phyloP scores from a whole-genome alignment of 2,888 invertebrate genomes.

The Anoncus sp. region DNA sequence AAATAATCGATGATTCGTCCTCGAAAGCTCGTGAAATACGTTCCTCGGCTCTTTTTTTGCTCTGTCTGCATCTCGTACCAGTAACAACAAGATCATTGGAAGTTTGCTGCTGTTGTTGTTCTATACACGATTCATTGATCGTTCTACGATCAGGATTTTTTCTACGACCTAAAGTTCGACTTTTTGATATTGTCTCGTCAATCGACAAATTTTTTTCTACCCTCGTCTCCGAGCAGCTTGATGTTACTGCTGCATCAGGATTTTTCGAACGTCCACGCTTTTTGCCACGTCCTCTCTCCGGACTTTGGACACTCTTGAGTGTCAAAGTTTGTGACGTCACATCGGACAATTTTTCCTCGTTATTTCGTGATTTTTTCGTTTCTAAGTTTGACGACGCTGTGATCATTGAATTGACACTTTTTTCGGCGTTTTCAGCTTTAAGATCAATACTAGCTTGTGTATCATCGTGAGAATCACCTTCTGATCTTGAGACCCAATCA shows the following conservation, averaged over 20 bases:
- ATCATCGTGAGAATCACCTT: conserved; percentile 72
- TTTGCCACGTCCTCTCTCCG: conserved; percentile 37
- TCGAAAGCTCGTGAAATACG: conserved; percentile 77
- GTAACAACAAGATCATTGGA: conserved; percentile 49
- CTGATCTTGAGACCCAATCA: conserved; percentile 80
- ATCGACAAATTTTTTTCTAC: conserved; percentile 1
- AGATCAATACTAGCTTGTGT: conserved; percentile 43
- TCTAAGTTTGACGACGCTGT: too few relatives aligned
- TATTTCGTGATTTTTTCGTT: neutral
- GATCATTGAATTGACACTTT: too few relatives aligned
- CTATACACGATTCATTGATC: conserved; percentile 1
- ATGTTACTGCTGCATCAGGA: conserved; percentile 12
- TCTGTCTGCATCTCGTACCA: conserved; percentile 76
- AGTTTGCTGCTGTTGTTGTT: conserved; percentile 14
- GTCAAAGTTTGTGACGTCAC: conserved; percentile 12
- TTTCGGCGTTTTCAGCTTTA: too few relatives aligned
- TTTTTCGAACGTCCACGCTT: conserved; percentile 52
- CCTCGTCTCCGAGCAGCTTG: conserved; percentile 21
- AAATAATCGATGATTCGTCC: conserved; percentile 70
- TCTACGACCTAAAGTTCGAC: conserved; percentile 1
- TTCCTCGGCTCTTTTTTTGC: conserved; percentile 80
- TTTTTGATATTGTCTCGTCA: conserved; percentile 35
- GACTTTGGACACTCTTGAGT: conserved; percentile 32
- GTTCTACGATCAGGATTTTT: conserved; percentile 27
- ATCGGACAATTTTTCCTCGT: neutral